A percentile compares a stretch with the other conserved stretches of the same genome.
Conservation (phyloP, 2,888 invertebrate genomes). For the Hyppa rectilinea region DNA sequence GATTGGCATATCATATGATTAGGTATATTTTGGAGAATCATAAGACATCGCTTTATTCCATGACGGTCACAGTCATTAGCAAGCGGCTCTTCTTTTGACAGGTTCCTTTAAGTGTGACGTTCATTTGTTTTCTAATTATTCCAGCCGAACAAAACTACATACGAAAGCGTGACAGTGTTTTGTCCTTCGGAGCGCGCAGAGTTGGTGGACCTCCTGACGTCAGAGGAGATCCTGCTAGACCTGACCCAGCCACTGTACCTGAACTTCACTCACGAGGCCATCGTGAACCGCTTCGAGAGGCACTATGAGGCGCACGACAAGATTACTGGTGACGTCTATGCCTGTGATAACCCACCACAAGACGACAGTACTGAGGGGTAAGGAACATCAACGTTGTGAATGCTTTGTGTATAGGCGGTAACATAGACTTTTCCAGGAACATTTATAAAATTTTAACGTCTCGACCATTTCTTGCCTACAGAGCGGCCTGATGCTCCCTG, state of each 20-base stretch:
- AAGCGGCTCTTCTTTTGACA: too few relatives aligned
- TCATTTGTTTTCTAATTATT: conserved; percentile 63
- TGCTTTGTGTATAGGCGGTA: not conserved
- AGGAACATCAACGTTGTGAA: conserved; percentile 64
- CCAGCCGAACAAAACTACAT: conserved; percentile 94
- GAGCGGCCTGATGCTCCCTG: too few relatives aligned
- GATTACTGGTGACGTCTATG: conserved; percentile 95
- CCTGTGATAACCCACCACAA: conserved; percentile 92
- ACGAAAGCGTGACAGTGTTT: conserved; percentile 96
- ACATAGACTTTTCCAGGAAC: not conserved
- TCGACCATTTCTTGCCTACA: not conserved
- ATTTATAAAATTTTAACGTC: not conserved
- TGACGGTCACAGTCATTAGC: not conserved
- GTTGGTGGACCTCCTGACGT: conserved; percentile 92
- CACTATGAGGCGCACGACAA: conserved; percentile 93
- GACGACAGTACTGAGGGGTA: conserved; percentile 91
- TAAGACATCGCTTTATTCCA: too few relatives aligned
- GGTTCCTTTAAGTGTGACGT: not conserved
- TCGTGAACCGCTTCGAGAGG: conserved; percentile 94
- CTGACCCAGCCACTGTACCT: conserved; percentile 95
- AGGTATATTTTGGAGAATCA: too few relatives aligned
- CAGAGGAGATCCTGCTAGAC: conserved; percentile 95
- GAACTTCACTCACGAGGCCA: conserved; percentile 96
- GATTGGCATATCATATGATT: too few relatives aligned
- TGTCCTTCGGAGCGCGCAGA: conserved; percentile 95